Evolutionary conservation across 2,113 vertebrate genomes (phyloP).

Genomic region (Sceloporus undulatus): DNA sequence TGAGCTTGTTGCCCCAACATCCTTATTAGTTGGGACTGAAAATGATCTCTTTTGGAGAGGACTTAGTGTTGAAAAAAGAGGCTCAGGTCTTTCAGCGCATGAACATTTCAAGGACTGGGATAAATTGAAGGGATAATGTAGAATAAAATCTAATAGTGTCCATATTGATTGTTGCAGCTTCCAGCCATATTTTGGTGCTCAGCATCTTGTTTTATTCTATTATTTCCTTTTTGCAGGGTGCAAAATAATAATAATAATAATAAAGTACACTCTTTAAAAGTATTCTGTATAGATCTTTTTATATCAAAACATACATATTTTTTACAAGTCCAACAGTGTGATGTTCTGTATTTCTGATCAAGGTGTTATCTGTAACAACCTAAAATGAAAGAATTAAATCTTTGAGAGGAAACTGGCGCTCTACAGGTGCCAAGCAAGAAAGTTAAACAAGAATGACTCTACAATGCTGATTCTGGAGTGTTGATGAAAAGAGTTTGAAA

Average conservation of each 20-base stretch:
- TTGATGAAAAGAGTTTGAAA: conserved; percentile 7
- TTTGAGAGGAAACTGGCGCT: background rate
- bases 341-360: background rate
- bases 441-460: background rate
- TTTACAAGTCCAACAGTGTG: background rate
- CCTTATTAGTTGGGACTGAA: background rate
- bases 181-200: background rate
- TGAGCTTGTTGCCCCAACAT: background rate
- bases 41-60: background rate
- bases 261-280: too few species aligned
- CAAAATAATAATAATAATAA: too few species aligned
- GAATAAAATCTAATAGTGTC: background rate
- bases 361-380: background rate
- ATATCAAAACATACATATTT: background rate
- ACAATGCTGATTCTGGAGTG: too few species aligned
- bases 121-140: background rate
- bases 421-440: background rate
- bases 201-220: background rate
- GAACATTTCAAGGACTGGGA: background rate
- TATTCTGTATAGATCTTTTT: background rate
- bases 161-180: background rate
- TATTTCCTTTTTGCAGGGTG: too few species aligned
- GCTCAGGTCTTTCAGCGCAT: background rate
- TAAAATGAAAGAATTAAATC: background rate
- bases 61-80: too few species aligned